These are phyloP conservation scores for Protosalanx chinensis DNA, from an alignment of 2,797 vertebrate species.

Conservation along the genomic window DNA sequence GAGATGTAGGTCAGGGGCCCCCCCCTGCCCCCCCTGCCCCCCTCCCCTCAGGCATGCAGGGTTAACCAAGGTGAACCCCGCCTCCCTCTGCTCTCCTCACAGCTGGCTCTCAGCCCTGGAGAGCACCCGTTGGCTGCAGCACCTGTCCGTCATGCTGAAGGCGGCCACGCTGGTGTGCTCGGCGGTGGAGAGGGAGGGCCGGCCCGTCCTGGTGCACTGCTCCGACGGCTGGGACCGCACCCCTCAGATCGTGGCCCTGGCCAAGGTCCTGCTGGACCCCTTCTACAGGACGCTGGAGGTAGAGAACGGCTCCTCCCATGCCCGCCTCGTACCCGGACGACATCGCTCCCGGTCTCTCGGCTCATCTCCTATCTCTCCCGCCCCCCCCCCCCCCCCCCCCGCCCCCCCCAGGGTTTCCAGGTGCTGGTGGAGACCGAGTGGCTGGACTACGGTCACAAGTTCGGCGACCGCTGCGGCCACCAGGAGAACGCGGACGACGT, in stretches of 20 bases:
- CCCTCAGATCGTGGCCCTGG: conserved; percentile 91
- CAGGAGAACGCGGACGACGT: conserved; percentile 94
- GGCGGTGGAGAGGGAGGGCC: conserved; percentile 89
- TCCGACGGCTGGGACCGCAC: conserved; percentile 98
- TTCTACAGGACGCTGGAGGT: conserved; percentile 98
- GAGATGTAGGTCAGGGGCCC: conserved; percentile 20
- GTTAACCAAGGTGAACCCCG: not conserved
- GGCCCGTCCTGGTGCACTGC: conserved; percentile 94
- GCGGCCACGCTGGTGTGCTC: conserved; percentile 90
- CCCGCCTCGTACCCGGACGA: not conserved
- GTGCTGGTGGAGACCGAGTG: conserved; percentile 95
- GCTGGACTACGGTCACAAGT: conserved; percentile 97
- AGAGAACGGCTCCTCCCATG: conserved; percentile 6
- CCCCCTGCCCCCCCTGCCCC: not conserved
- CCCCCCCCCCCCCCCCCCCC: conserved; percentile 60
- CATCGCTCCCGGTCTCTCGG: not conserved
- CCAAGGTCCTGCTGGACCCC: conserved; percentile 93
- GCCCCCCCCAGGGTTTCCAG: conserved; percentile 86
- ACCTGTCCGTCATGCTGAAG: conserved; percentile 96
- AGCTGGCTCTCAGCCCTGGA: conserved; percentile 98
- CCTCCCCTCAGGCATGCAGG: conserved; percentile 1
- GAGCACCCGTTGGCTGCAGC: conserved; percentile 98
- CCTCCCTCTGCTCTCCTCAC: conserved; percentile 13
- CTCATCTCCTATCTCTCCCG: not conserved
- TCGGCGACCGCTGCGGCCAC: conserved; percentile 96